These are phyloP conservation scores for Minunthozetes semirufus DNA, from an alignment of 2,888 invertebrate species.

Conservation along the genomic window DNA sequence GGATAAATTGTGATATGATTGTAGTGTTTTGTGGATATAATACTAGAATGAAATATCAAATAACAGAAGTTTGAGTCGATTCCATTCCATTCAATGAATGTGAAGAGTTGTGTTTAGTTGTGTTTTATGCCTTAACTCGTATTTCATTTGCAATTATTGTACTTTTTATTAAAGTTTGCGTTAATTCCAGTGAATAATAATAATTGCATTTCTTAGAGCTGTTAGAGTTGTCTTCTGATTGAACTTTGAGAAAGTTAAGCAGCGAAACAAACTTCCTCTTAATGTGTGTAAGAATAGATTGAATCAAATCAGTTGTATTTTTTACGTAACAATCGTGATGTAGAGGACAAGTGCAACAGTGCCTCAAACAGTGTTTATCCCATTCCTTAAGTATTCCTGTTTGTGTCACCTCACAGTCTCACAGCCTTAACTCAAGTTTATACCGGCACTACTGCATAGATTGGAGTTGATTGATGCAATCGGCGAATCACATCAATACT, in stretches of 20 bases:
- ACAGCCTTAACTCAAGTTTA: not conserved
- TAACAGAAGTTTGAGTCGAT: too few relatives aligned
- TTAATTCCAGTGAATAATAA: not conserved
- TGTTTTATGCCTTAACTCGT: too few relatives aligned
- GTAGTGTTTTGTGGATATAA: too few relatives aligned
- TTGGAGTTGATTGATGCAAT: too few relatives aligned
- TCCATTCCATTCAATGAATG: not conserved
- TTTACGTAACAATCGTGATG: conserved; percentile 28
- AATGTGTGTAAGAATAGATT: not conserved
- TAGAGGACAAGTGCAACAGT: conserved; percentile 6
- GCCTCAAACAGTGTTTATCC: conserved; percentile 11
- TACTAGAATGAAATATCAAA: too few relatives aligned
- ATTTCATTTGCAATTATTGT: not conserved
- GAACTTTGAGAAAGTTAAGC: conserved; percentile 25
- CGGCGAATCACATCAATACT: too few relatives aligned
- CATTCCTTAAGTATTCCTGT: conserved; percentile 10
- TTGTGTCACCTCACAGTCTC: conserved; percentile 7
- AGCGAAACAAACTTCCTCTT: not conserved
- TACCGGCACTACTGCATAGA: conserved; percentile 4
- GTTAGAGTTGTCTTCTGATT: not conserved
- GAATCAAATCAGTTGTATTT: not conserved
- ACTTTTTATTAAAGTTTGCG: not conserved
- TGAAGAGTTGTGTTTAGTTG: not conserved
- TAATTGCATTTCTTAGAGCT: not conserved
- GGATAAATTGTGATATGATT: too few relatives aligned